These are phyloP conservation scores for Nannoperca australis DNA, from an alignment of 2,797 vertebrate genomes.

Conservation along the genomic window DNA sequence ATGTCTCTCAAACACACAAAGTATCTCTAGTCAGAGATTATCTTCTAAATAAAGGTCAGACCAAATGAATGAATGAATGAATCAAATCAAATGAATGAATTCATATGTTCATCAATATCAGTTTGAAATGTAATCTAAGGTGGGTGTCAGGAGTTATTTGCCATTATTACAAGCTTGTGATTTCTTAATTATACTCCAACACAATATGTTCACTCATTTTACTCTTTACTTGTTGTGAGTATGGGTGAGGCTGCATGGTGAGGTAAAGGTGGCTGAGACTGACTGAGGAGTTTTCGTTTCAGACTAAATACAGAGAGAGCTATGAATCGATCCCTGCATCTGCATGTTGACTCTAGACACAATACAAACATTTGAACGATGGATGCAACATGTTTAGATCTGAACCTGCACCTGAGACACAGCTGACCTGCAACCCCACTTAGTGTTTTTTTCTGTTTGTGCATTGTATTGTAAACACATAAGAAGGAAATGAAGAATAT, in stretches of 20 bases:
- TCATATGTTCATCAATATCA: neutral
- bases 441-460: neutral
- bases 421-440: neutral
- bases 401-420: neutral
- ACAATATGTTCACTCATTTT: neutral
- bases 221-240: neutral
- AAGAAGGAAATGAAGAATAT: neutral
- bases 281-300: neutral
- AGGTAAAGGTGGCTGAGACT: too few species aligned
- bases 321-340: neutral
- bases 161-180: neutral
- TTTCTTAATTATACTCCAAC: neutral
- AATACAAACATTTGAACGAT: neutral
- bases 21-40: neutral
- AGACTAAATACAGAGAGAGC: neutral
- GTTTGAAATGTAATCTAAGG: neutral
- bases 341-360: too few species aligned
- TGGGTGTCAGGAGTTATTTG: neutral
- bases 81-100: neutral
- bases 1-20: neutral
- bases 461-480: neutral
- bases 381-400: neutral
- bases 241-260: neutral
- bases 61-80: too few species aligned
- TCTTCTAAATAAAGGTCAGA: too few species aligned